phyloP scores from a whole-genome alignment of 2,888 invertebrate genomes.

The Suillia variegata region DNA sequence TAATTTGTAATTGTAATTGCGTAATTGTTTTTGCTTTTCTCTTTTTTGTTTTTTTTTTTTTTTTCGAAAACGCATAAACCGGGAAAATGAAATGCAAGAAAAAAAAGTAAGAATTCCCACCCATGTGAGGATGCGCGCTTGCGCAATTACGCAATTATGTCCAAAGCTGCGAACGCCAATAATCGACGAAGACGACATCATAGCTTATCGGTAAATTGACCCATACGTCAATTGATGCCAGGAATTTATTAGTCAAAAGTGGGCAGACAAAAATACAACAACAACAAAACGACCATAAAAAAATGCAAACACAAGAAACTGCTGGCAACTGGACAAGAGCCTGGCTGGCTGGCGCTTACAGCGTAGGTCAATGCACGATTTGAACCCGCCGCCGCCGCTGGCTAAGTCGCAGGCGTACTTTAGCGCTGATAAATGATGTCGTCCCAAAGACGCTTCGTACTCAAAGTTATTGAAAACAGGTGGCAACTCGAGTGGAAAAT shows the following conservation, averaged over 20 bases:
- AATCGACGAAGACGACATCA: background rate
- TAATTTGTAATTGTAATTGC: no score
- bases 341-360: background rate
- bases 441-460: no score
- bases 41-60: no score
- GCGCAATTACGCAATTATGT: slow-evolving; percentile 16
- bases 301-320: background rate
- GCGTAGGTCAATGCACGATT: slow-evolving; percentile 3
- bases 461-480: no score
- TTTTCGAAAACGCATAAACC: no score
- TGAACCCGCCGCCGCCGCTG: background rate
- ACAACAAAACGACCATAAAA: background rate
- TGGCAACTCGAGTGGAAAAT: no score
- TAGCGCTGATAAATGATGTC: background rate
- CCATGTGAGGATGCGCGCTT: background rate
- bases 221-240: background rate
- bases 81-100: no score
- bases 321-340: background rate
- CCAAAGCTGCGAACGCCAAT: background rate
- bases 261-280: background rate
- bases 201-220: slow-evolving; percentile 10
- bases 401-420: no score
- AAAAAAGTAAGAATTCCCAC: background rate
- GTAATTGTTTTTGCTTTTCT: no score
- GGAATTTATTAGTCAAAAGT: background rate